A percentile compares a stretch with the other conserved stretches of the same genome.
Conservation (phyloP, 1,140 invertebrate genomes). For the Caenorhabditis tropicalis region DNA sequence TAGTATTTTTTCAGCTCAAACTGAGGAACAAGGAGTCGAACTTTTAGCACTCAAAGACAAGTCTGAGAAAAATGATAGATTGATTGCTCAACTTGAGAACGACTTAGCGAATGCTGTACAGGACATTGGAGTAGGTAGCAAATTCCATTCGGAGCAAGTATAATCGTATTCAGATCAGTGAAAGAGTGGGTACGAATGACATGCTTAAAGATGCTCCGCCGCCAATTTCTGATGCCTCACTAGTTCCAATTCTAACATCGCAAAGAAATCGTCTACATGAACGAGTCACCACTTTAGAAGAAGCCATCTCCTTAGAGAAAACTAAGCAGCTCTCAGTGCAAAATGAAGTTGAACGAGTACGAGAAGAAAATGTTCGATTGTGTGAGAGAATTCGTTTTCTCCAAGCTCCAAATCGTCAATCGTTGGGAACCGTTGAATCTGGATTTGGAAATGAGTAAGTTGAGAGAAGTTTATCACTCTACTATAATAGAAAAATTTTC, state of each 20-base stretch:
- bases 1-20: constrained; percentile 27
- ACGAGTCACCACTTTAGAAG: constrained; percentile 29
- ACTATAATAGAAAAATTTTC: too few species aligned
- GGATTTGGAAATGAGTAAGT: constrained; percentile 19
- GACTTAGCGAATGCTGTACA: constrained; percentile 32
- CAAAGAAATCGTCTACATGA: constrained; percentile 46
- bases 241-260: constrained; percentile 39
- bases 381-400: constrained; percentile 49
- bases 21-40: constrained; percentile 22
- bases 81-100: constrained; percentile 44
- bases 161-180: not conserved
- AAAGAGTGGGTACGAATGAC: constrained; percentile 28
- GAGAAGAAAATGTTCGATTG: constrained; percentile 50
- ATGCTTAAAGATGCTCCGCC: constrained; percentile 33
- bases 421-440: not conserved
- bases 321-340: constrained; percentile 20
- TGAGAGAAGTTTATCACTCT: not conserved
- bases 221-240: not conserved
- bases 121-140: not conserved
- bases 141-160: not conserved
- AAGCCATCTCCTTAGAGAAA: constrained; percentile 26
- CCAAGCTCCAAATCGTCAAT: constrained; percentile 8
- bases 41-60: not conserved
- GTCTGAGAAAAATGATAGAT: not conserved
- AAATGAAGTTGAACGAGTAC: constrained; percentile 47